A percentile compares a stretch with the other conserved stretches of the same genome.
phyloP scores from a whole-genome alignment of 2,888 invertebrate genomes.

The Sinodicranocentrus sp. region DNA sequence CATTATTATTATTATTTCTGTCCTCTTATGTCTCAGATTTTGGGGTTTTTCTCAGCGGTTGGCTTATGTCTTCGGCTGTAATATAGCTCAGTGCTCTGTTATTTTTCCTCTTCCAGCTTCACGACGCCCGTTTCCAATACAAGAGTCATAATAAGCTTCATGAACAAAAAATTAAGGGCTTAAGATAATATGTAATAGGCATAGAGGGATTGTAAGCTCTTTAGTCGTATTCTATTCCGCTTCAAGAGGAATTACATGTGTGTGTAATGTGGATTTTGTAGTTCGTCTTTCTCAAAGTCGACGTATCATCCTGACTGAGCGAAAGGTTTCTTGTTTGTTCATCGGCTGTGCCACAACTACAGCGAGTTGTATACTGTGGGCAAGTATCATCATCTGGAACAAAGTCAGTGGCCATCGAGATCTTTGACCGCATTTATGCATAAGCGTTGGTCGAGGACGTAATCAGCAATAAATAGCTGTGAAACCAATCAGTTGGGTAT shows the following conservation, averaged over 20 bases:
- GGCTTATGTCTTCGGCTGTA: constrained; percentile 15
- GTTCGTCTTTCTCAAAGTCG: no score
- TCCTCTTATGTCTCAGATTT: constrained; percentile 47
- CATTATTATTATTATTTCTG: constrained; percentile 45
- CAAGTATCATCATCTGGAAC: constrained; percentile 59
- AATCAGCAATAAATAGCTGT: no score
- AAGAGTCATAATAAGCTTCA: constrained; percentile 8
- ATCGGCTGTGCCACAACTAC: constrained; percentile 12
- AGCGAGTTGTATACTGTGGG: constrained; percentile 31
- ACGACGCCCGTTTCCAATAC: constrained; percentile 15
- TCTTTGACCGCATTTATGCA: constrained; percentile 64
- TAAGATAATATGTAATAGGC: constrained; percentile 9
- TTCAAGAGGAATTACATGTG: constrained; percentile 3
- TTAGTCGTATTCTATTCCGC: neutral
- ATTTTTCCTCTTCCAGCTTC: constrained; percentile 48
- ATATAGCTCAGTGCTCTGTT: neutral
- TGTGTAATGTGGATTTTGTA: constrained; percentile 41
- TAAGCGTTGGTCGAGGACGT: constrained; percentile 56
- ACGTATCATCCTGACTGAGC: no score
- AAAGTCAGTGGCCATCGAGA: constrained; percentile 66
- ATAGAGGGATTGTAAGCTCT: neutral
- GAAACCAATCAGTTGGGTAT: no score
- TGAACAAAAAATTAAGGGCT: constrained; percentile 17
- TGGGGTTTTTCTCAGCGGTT: constrained; percentile 62
- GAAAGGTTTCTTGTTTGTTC: constrained; percentile 62